Evolutionary conservation across 2,797 vertebrate genomes (phyloP).

Genomic region (Poeciliopsis turneri): DNA sequence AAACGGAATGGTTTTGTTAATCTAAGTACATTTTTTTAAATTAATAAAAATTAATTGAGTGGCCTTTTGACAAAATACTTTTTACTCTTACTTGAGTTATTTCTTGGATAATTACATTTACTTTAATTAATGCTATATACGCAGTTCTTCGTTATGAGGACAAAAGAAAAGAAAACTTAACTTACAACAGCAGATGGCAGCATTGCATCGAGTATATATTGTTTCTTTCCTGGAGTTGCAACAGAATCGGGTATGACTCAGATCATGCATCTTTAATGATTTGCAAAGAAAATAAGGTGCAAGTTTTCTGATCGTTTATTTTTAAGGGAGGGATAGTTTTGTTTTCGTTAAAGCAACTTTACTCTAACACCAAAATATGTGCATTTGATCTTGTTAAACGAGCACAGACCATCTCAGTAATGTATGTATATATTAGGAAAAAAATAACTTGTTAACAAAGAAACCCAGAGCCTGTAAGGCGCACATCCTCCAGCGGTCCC

Average conservation of each 20-base stretch:
- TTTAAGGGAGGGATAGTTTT: neutral
- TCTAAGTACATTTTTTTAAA: no score
- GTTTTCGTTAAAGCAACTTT: neutral
- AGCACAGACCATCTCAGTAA: neutral
- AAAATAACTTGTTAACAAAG: neutral
- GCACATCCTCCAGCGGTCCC: constrained; percentile 2
- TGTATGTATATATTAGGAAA: neutral
- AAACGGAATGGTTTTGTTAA: constrained; percentile 1
- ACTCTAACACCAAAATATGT: neutral
- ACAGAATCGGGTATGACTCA: constrained; percentile 54
- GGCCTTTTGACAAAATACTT: no score
- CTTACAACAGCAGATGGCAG: constrained; percentile 62
- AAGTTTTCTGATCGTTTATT: neutral
- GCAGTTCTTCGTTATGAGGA: neutral
- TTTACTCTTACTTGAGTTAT: neutral
- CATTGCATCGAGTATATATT: constrained; percentile 25
- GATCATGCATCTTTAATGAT: constrained; percentile 61
- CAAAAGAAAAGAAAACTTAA: neutral
- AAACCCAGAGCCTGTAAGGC: neutral
- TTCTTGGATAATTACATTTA: neutral
- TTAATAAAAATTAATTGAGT: no score
- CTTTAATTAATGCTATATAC: neutral
- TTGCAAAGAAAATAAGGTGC: constrained; percentile 33
- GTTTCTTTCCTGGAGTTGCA: constrained; percentile 38
- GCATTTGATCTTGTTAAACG: neutral